Evolutionary conservation across 2,888 invertebrate species (phyloP).

Genomic region (Drosophila anomalipes): DNA sequence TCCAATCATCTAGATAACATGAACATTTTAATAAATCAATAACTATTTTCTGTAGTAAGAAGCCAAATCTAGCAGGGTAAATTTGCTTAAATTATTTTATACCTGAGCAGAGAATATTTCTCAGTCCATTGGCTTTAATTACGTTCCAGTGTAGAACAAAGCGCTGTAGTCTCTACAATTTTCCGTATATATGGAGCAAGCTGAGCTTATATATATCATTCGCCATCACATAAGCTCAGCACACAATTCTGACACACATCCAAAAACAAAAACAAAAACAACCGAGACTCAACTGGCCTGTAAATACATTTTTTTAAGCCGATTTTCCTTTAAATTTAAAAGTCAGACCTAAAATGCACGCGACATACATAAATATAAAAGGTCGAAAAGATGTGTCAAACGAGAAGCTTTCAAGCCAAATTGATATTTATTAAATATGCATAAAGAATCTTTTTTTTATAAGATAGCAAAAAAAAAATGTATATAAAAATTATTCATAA

Average conservation of each 20-base stretch:
- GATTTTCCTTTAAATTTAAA: slow-evolving; percentile 34
- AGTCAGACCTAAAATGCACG: slow-evolving; percentile 6
- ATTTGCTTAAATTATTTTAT: not conserved
- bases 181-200: not conserved
- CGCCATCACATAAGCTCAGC: not conserved
- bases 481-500: slow-evolving; percentile 26
- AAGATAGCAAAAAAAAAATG: slow-evolving; percentile 26
- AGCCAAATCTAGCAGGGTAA: not conserved
- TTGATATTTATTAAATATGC: slow-evolving; percentile 67
- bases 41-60: not conserved
- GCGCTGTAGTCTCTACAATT: not conserved
- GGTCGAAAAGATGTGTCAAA: slow-evolving; percentile 20
- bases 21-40: not conserved
- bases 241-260: not conserved
- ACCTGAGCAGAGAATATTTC: not conserved
- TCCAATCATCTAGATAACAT: not conserved
- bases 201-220: not conserved
- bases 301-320: not conserved
- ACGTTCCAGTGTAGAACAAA: not conserved
- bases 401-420: slow-evolving; percentile 61
- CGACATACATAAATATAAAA: not conserved
- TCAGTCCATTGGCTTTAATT: not conserved
- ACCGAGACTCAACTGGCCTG: not conserved
- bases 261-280: not conserved
- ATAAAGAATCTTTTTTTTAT: slow-evolving; percentile 17